Base-by-base conservation (phyloP, 1,140 invertebrate species). In the Plodia interpunctella region DNA sequence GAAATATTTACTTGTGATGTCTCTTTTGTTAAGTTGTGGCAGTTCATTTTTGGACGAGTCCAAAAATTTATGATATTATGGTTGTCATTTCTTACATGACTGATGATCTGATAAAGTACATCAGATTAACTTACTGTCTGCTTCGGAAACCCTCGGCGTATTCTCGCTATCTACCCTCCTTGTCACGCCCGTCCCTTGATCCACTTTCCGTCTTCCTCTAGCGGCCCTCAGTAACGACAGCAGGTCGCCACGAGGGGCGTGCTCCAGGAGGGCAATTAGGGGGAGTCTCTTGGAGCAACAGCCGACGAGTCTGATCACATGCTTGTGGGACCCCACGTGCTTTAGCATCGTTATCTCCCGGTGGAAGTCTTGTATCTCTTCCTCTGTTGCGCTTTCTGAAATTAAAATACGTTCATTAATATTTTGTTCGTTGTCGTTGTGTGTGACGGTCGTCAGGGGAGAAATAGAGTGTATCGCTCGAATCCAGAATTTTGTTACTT, bases 341-440 rank as follows among this genome's bases (percentile, higher is more conserved):
- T 96, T 97, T 85, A 97, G 92, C 82, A 96, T 95, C 18, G 91
- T 87, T 8, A 98, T 95, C 88, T 97, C 96, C 0, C 92, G 89
- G 5, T 96, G 80, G 69, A 97, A 93, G 66, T 95, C 93, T 15
- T 91, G 90, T 2, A 91, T 86, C 64, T 93, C 92, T 68, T 95
- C 93, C 0, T 85, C 69, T 8, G 91, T 79, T 0, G 91, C 91
- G 51, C 88, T 75, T 25, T 90, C 91, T 90, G 74, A 3, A 17
- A 15, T 44, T 1, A 17, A n/a, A 44, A 44, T 25, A 25, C n/a
- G n/a, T n/a, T n/a, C n/a, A n/a, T n/a, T n/a, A n/a, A n/a, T n/a
- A n/a, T n/a, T n/a, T n/a, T n/a, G n/a, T n/a, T n/a, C n/a, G n/a
- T n/a, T n/a, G n/a, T n/a, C n/a, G n/a, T n/a, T n/a, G n/a, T n/a